Conservation (phyloP, 2,888 invertebrate species). For the Myopa tessellatipennis region DNA sequence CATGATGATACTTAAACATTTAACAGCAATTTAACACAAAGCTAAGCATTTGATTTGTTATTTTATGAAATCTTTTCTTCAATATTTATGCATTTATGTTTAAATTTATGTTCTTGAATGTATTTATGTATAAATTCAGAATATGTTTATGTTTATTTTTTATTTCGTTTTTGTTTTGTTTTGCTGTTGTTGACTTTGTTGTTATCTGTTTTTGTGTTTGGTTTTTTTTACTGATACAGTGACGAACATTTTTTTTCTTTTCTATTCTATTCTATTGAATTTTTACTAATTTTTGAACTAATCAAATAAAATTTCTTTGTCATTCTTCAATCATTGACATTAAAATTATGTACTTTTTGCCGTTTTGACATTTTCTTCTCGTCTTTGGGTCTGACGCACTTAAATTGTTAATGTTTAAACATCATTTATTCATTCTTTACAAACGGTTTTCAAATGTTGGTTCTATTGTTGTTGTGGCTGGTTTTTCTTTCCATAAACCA, state of each 20-base stretch:
- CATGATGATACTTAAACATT: constrained; percentile 63
- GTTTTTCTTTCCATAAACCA: too few species aligned
- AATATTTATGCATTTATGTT: constrained; percentile 5
- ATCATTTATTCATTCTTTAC: background rate
- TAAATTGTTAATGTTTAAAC: background rate
- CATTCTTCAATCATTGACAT: constrained; percentile 18
- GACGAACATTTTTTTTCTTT: background rate
- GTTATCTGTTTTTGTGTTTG: constrained; percentile 4
- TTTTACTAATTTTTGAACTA: constrained; percentile 26
- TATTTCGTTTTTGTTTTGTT: too few species aligned
- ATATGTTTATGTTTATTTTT: too few species aligned
- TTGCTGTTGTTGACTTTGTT: too few species aligned
- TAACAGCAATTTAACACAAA: constrained; percentile 69
- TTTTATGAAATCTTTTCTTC: constrained; percentile 40
- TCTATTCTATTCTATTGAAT: constrained; percentile 11
- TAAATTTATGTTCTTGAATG: too few species aligned
- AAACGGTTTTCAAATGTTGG: too few species aligned
- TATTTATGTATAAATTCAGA: too few species aligned
- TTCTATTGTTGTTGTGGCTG: too few species aligned
- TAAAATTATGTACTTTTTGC: background rate
- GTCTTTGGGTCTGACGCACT: background rate
- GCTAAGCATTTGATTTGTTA: constrained; percentile 62
- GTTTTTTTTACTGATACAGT: constrained; percentile 1
- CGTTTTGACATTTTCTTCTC: background rate
- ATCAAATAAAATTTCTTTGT: background rate